Evolutionary conservation across 2,113 vertebrate species (phyloP), one percentile per base, ranked within the genome.

Genomic region (Sakesphorus luctuosus): DNA sequence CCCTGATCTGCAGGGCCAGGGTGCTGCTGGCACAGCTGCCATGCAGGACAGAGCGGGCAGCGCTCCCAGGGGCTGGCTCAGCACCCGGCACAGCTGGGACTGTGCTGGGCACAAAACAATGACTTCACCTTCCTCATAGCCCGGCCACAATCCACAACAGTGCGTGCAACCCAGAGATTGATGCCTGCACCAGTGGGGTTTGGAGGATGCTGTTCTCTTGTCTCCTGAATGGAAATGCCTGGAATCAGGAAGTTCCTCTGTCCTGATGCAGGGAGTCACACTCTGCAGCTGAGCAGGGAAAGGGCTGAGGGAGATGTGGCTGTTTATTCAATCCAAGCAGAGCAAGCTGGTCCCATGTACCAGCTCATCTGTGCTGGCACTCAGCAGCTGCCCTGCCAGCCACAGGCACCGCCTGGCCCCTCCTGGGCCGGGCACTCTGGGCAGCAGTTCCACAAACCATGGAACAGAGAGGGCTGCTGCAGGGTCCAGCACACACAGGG

Each of bases 1-100:
- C 50, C 50, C 50, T 5, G 18, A 33, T 19, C 4, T 5, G 1
- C 25, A 13, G 0, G 3, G 74, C 49, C 3, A 2, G 3, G 1
- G 7, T 11, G 18, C 65, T 3, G 3, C 25, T 71, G 83, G 94
- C 84, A 47, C 38, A 4, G 3, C 12, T 86, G 28, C 65, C 11
- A 3, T 0, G 44, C 1, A 14, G 91, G 73, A 86, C 2, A 2
- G 43, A 24, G 71, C 3, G 1, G 58, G 1, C 17, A 1, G 18
- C 0, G n/a, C 73, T 25, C 53, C 1, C 11, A 26, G 71, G 49
- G 67, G 43, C 67, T 9, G 3, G 84, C 76, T 46, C 4, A 0
- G 89, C 76, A 71, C 56, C 87, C 35, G 0, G 73, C 72, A 85
- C 89, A 71, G 84, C 89, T 69, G 75, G 79, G 38, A 36, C 88